Evolutionary conservation across 1,140 invertebrate genomes (phyloP), one percentile per base, ranked within the genome.

Genomic region (Drosophila micromelanica): DNA sequence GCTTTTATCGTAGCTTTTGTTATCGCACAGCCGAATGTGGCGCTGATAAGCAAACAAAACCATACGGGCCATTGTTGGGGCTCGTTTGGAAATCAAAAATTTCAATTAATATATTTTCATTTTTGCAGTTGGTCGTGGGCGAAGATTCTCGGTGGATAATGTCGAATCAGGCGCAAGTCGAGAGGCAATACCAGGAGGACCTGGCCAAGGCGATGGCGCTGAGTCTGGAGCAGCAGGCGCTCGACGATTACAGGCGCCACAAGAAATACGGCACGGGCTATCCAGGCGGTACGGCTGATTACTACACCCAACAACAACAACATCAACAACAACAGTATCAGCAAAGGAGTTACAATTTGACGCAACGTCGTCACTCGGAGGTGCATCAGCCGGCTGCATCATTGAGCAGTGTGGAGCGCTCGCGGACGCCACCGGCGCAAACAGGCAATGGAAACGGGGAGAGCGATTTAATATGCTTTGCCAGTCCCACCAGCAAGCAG

Each of bases 191-290:
- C 91, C 94, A 96, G 93, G 95, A 96, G 75, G 96, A 98, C 91
- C 92, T 98, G 86, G 96, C 97, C 92, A 95, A 95, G 87, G 97
- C 97, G 5, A 96, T 96, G 91, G 96, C 96, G 56, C 92, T 98
- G 20, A 97, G 96, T 92, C 93, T 98, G 80, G 96, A 97, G 93
- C 96, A 95, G 87, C 93, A 97, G 64, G 96, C 96, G 6, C 92
- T 97, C 76, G 96, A 97, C 91, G 95, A 96, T 90, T 97, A 96
- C 92, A 94, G 94, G 84, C 93, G 95, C 46, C 51, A 74, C 32
- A 92, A 92, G 46, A 91, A 91, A 55, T 91, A 76, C 90, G 82
- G 82, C 11, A 67, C 71, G 0, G 43, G 15, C 49, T 84, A 82
- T 43, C 48, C 59, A 6, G 43, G 45, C 40, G 65, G 48, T 30